Percentiles rank a stretch among this genome's conserved stretches.
Evolutionary conservation across 1,140 invertebrate species (phyloP).

Genomic region (Lucilia sericata): DNA sequence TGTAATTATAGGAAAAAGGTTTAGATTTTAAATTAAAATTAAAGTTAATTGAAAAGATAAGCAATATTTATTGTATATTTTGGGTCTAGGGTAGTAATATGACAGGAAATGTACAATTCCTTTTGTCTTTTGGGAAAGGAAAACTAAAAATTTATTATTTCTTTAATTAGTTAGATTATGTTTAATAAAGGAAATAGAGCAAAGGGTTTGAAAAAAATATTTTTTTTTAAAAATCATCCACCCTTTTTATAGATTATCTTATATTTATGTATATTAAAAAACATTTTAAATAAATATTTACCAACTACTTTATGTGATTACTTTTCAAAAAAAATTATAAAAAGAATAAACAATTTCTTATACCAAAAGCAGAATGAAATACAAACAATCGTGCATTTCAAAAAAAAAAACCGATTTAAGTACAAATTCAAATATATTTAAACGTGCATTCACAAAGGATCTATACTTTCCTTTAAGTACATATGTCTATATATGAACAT

Average conservation of each 20-base stretch:
- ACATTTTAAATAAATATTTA: neutral
- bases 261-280: too few species aligned
- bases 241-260: too few species aligned
- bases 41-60: conserved; percentile 17
- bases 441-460: neutral
- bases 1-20: neutral
- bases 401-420: conserved; percentile 7
- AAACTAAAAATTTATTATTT: too few species aligned
- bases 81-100: neutral
- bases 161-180: too few species aligned
- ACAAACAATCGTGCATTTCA: neutral
- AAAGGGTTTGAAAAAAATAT: too few species aligned
- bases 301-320: neutral
- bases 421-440: neutral
- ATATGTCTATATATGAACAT: too few species aligned
- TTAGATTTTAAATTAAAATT: conserved; percentile 2
- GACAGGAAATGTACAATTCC: too few species aligned
- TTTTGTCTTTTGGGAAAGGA: too few species aligned
- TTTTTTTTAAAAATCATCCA: too few species aligned
- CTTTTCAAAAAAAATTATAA: neutral
- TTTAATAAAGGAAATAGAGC: too few species aligned
- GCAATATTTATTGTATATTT: neutral
- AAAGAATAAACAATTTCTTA: neutral
- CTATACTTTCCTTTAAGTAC: too few species aligned
- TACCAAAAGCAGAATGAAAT: neutral